Evolutionary conservation across 2,888 invertebrate species (phyloP), one percentile per base, ranked within the genome.

Genomic region (Baronia brevicornis): DNA sequence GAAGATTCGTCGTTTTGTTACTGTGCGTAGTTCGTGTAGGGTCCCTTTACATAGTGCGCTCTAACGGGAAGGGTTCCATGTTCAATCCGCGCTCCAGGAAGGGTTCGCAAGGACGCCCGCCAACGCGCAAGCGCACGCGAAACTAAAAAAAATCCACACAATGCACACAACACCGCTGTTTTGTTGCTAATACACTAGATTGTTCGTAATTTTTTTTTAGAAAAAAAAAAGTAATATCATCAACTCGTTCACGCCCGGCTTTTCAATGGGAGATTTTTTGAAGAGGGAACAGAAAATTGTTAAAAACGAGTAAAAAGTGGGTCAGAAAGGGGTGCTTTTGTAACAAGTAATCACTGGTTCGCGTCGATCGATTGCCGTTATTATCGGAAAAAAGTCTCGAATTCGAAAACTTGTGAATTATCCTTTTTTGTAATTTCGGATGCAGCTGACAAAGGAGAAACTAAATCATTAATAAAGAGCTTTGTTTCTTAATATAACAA

Each of bases 221-320:
- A 9, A 26, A 53, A 77, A 79, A 77, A 84, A 82, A 77, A 68
- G 74, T 84, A 84, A 84, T 84, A 84, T 84, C 82, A 84, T 84
- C 84, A 84, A 84, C 84, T 84, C 84, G 84, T 84, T 84, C 84
- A 84, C 84, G 84, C 84, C 84, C 82, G 84, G 74, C 48, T 54
- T 75, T 84, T 84, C 71, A 79, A 84, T 73, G 70, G 74, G 74
- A 73, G 58, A 67, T 65, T 63, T 34, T 70, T 75, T 72, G 70
- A 71, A 77, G 74, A 75, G 80, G 72, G 75, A 73, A 66, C 54
- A 54, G 60, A 69, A 74, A 79, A 73, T 74, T 73, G 68, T 75
- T 74, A 73, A 79, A 78, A 82, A 73, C 69, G 64, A 66, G 73
- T 75, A 80, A 80, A 84, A 84, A 84, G 74, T 84, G 82, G 84